Percentiles rank a stretch among this genome's conserved stretches.
Conservation (phyloP, 2,113 vertebrate genomes). For the Regulus satrapa region DNA sequence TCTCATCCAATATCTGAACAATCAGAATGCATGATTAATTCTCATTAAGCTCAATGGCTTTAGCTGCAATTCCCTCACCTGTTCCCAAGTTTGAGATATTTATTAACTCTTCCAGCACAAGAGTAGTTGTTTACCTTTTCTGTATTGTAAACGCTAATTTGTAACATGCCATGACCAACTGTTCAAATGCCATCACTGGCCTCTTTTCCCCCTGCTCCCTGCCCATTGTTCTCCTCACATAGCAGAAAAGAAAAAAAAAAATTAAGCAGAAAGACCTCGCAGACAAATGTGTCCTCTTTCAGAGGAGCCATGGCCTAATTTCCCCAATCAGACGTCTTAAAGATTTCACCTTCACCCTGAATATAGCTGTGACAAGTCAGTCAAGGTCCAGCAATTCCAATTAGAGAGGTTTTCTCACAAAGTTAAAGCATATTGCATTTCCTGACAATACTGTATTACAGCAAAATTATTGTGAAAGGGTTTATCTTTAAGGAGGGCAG, state of each 20-base stretch:
- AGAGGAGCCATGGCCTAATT: constrained; percentile 43
- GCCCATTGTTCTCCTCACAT: not conserved
- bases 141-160: not conserved
- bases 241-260: not conserved
- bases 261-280: not conserved
- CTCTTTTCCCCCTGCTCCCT: not conserved
- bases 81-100: constrained; percentile 7
- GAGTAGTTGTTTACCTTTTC: not conserved
- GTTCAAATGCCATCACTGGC: not conserved
- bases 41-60: constrained; percentile 30
- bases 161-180: not conserved
- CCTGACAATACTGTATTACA: constrained; percentile 67
- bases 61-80: constrained; percentile 28
- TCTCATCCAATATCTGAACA: not conserved
- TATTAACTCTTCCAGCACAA: constrained; percentile 1
- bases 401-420: constrained; percentile 69
- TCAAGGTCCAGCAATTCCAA: constrained; percentile 75
- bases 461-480: constrained; percentile 34
- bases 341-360: constrained; percentile 64
- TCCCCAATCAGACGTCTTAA: constrained; percentile 49
- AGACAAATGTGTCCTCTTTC: constrained; percentile 3
- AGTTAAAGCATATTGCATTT: constrained; percentile 60
- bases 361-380: constrained; percentile 63
- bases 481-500: constrained; percentile 61
- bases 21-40: constrained; percentile 19